Percentiles rank a stretch among this genome's conserved stretches.
Conservation (phyloP, 2,797 vertebrate genomes). For the Sebastes diaconus region DNA sequence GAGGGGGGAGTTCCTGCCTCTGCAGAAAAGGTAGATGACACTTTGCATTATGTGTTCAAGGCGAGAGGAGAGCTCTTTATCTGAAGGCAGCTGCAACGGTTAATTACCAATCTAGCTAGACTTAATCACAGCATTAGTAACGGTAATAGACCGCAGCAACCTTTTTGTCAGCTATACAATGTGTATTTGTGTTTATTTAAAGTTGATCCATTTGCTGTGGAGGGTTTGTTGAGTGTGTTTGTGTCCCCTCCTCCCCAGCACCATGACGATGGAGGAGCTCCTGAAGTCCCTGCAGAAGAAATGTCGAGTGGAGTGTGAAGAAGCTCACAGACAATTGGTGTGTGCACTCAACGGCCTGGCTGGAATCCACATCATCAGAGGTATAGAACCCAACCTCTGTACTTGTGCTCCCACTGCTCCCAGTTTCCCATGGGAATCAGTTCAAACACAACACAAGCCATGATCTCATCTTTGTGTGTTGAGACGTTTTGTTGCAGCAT, state of each 20-base stretch:
- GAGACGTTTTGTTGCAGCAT: constrained; percentile 35
- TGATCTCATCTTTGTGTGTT: constrained; percentile 33
- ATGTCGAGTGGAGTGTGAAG: constrained; percentile 96
- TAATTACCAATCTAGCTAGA: constrained; percentile 45
- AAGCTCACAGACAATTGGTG: constrained; percentile 95
- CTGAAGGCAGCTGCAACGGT: constrained; percentile 23
- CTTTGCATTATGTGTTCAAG: constrained; percentile 10
- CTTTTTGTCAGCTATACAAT: constrained; percentile 1
- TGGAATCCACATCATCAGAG: constrained; percentile 98
- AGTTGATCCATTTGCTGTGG: constrained; percentile 24
- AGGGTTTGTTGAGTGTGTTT: constrained; percentile 40
- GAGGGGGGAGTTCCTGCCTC: constrained; percentile 95
- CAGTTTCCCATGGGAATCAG: constrained; percentile 75
- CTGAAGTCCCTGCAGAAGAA: constrained; percentile 98
- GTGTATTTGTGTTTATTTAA: constrained; percentile 55
- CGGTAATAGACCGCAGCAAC: neutral
- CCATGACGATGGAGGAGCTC: constrained; percentile 99
- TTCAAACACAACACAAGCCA: constrained; percentile 42
- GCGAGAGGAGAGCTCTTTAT: neutral
- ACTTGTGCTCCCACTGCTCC: neutral
- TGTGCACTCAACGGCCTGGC: constrained; percentile 97
- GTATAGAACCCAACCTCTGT: constrained; percentile 73
- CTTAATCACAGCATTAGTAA: constrained; percentile 24
- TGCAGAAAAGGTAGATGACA: constrained; percentile 93
- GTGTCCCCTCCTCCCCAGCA: constrained; percentile 77